phyloP scores from a whole-genome alignment of 2,797 vertebrate genomes.

The Anguilla anguilla region DNA sequence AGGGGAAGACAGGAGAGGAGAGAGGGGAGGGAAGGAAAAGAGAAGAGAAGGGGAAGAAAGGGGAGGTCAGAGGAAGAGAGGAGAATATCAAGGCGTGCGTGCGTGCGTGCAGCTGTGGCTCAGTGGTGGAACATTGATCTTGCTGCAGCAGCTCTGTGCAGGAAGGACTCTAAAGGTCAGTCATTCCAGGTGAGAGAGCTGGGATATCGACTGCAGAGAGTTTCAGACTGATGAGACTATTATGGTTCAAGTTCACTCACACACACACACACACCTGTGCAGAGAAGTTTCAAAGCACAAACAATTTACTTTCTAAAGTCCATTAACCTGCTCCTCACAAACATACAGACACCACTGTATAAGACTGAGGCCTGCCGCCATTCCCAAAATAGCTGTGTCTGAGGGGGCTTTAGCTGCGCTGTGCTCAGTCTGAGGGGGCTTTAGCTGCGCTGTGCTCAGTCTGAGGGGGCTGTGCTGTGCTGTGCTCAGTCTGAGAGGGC shows the following conservation, averaged over 20 bases:
- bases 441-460: too few relatives aligned
- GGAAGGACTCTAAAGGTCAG: constrained; percentile 32
- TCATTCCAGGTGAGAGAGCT: constrained; percentile 33
- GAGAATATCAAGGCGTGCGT: constrained; percentile 44
- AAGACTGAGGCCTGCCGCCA: neutral
- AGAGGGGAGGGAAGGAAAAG: neutral
- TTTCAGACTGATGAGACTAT: constrained; percentile 61
- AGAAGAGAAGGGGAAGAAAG: neutral
- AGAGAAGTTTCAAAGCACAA: neutral
- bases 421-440: too few relatives aligned
- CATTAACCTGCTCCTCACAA: neutral
- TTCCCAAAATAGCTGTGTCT: neutral
- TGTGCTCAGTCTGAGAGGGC: too few relatives aligned
- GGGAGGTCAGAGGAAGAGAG: neutral
- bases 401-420: too few relatives aligned
- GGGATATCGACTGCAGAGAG: constrained; percentile 61
- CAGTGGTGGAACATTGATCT: constrained; percentile 65
- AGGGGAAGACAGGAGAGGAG: neutral
- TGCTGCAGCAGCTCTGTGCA: constrained; percentile 8
- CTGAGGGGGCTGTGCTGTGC: too few relatives aligned
- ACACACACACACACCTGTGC: neutral
- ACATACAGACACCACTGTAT: neutral
- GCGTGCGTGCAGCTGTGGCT: constrained; percentile 67
- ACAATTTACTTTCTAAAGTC: neutral
- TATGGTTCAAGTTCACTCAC: neutral